phyloP scores from a whole-genome alignment of 2,797 vertebrate genomes.

The Mycteria americana region DNA sequence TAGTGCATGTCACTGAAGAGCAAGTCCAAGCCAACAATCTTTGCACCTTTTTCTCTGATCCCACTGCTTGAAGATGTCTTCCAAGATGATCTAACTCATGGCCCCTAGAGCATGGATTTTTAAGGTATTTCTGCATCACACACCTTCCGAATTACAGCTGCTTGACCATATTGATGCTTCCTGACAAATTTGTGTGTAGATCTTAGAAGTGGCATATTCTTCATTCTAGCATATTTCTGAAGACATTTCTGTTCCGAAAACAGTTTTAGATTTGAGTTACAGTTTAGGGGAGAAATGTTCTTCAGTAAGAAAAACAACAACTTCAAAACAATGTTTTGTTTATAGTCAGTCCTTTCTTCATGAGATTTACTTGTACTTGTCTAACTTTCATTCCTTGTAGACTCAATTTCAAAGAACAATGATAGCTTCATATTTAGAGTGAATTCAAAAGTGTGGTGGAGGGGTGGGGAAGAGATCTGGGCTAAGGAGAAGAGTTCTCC shows the following conservation, averaged over 20 bases:
- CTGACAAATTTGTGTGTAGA: neutral
- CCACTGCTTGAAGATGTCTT: neutral
- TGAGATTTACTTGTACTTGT: neutral
- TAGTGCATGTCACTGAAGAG: neutral
- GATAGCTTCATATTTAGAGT: neutral
- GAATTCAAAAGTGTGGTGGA: neutral
- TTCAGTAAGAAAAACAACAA: neutral
- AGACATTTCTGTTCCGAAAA: neutral
- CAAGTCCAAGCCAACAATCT: neutral
- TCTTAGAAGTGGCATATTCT: neutral
- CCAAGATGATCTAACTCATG: neutral
- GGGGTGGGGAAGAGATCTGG: neutral
- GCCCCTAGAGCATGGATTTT: neutral
- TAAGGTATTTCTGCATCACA: neutral
- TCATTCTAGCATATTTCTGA: neutral
- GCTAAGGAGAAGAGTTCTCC: neutral
- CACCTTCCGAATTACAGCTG: neutral
- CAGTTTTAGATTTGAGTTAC: neutral
- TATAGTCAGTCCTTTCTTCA: slow-evolving; percentile 8
- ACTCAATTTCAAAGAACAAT: neutral
- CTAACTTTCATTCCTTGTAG: neutral
- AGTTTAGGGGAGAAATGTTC: neutral
- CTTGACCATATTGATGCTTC: neutral
- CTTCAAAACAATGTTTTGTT: slow-evolving; percentile 27
- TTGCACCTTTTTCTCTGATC: neutral